These are phyloP conservation scores for Allophyes oxyacanthae DNA, from an alignment of 2,888 invertebrate genomes.

Conservation along the genomic window DNA sequence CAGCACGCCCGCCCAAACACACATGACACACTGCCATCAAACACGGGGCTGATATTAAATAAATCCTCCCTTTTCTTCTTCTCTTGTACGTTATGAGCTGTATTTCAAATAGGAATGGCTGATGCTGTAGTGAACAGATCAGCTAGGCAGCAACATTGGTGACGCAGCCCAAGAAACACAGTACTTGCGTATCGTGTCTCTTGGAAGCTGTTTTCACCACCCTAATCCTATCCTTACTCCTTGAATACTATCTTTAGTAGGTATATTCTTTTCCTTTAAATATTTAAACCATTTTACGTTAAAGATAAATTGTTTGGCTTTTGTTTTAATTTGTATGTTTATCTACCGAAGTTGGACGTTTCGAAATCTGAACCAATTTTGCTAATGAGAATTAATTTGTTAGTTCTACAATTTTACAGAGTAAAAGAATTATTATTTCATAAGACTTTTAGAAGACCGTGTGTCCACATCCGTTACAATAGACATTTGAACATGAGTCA, in stretches of 20 bases:
- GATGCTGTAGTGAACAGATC: too few relatives aligned
- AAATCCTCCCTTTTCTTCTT: neutral
- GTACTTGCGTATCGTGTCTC: too few relatives aligned
- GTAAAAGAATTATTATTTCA: constrained; percentile 5
- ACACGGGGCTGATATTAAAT: constrained; percentile 10
- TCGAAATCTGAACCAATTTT: constrained; percentile 29
- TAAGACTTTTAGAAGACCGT: neutral
- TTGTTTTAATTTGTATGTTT: constrained; percentile 57
- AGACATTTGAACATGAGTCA: constrained; percentile 4
- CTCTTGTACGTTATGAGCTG: too few relatives aligned
- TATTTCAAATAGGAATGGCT: too few relatives aligned
- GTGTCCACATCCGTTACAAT: neutral
- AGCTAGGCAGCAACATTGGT: too few relatives aligned
- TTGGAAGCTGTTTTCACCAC: too few relatives aligned
- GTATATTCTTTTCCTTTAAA: too few relatives aligned
- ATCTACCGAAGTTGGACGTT: constrained; percentile 31
- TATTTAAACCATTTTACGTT: neutral
- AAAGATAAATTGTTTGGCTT: constrained; percentile 36
- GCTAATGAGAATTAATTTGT: constrained; percentile 39
- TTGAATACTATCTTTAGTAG: too few relatives aligned
- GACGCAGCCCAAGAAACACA: too few relatives aligned
- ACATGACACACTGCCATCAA: constrained; percentile 59
- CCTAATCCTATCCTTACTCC: too few relatives aligned
- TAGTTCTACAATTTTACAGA: constrained; percentile 18
- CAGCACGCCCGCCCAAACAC: constrained; percentile 39